phyloP scores from a whole-genome alignment of 2,797 vertebrate species.

The Geotria australis region DNA sequence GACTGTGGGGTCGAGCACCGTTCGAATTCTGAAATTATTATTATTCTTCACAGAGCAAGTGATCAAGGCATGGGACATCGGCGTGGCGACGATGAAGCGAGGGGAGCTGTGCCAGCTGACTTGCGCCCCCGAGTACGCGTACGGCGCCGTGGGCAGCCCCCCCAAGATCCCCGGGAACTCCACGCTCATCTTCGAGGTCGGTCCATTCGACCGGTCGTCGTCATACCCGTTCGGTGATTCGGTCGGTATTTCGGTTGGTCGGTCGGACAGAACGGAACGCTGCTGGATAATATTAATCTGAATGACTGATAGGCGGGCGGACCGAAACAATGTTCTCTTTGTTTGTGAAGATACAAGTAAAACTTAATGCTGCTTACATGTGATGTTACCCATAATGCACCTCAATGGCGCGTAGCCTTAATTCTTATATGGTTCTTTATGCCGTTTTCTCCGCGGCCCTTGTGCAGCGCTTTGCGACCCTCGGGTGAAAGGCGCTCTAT shows the following conservation, averaged over 20 bases:
- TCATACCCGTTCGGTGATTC: neutral
- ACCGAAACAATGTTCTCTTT: too few relatives aligned
- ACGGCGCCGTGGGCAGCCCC: constrained; percentile 62
- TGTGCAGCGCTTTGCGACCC: too few relatives aligned
- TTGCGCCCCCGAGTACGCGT: constrained; percentile 75
- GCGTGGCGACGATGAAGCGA: constrained; percentile 60
- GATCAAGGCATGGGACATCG: constrained; percentile 91
- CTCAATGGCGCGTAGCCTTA: too few relatives aligned
- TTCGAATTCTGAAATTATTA: too few relatives aligned
- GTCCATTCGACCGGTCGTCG: constrained; percentile 1
- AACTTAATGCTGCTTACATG: too few relatives aligned
- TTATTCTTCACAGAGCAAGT: constrained; percentile 33
- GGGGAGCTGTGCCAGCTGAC: constrained; percentile 58
- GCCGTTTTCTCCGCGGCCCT: too few relatives aligned
- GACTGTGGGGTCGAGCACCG: too few relatives aligned
- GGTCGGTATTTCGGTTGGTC: neutral
- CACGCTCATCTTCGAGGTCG: constrained; percentile 71
- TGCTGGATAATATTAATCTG: neutral
- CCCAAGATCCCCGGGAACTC: constrained; percentile 71
- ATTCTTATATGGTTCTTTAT: too few relatives aligned
- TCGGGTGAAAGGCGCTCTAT: too few relatives aligned
- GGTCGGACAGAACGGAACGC: neutral
- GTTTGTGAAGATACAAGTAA: too few relatives aligned
- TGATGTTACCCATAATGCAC: too few relatives aligned
- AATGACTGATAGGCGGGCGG: too few relatives aligned